Conservation (phyloP, 2,797 vertebrate species). For the Danio choprae region DNA sequence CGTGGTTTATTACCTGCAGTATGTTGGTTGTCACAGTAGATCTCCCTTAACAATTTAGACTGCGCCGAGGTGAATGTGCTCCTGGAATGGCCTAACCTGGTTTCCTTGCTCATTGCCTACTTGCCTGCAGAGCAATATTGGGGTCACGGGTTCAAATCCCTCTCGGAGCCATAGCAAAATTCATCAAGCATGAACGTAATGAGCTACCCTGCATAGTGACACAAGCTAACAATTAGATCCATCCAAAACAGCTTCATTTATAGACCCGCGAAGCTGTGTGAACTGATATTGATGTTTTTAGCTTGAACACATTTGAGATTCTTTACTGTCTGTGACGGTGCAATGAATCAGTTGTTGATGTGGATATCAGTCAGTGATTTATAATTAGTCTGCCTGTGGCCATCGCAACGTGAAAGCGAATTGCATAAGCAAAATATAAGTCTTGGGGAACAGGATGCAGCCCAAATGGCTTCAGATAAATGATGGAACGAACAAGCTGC, state of each 20-base stretch:
- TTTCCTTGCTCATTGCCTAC: slow-evolving; percentile 36
- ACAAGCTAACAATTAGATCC: slow-evolving; percentile 32
- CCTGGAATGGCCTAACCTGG: slow-evolving; percentile 36
- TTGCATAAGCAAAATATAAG: slow-evolving; percentile 34
- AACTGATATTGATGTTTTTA: slow-evolving; percentile 16
- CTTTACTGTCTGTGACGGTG: background rate
- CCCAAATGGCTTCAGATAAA: slow-evolving; percentile 55
- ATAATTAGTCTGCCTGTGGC: slow-evolving; percentile 23
- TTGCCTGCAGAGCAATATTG: slow-evolving; percentile 13
- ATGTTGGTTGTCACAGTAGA: slow-evolving; percentile 53
- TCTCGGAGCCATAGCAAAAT: slow-evolving; percentile 28
- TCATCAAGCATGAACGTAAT: slow-evolving; percentile 37
- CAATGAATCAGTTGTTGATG: slow-evolving; percentile 23
- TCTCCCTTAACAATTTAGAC: slow-evolving; percentile 40
- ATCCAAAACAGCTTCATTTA: slow-evolving; percentile 22
- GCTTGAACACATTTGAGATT: background rate
- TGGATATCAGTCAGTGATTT: slow-evolving; percentile 16
- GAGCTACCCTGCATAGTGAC: slow-evolving; percentile 21
- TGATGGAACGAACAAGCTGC: slow-evolving; percentile 45
- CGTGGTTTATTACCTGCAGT: slow-evolving; percentile 47
- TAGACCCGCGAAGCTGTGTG: slow-evolving; percentile 6
- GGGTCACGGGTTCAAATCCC: slow-evolving; percentile 44
- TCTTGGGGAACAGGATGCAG: slow-evolving; percentile 47
- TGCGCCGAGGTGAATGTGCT: slow-evolving; percentile 34
- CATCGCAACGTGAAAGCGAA: slow-evolving; percentile 17